Conservation (phyloP, 2,113 vertebrate species). For the Thermophis baileyi region DNA sequence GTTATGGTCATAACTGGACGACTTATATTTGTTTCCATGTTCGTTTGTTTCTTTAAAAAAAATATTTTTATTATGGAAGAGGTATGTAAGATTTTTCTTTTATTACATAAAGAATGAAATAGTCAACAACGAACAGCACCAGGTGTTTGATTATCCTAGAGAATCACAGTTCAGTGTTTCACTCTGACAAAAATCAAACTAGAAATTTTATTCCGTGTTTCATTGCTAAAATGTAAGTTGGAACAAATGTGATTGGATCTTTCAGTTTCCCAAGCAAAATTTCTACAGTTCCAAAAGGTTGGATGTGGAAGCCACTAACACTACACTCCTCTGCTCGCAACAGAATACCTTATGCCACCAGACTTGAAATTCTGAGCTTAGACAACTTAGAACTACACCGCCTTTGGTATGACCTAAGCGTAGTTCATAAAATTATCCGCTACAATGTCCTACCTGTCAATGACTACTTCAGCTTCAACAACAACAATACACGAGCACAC, state of each 20-base stretch:
- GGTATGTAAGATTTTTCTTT: neutral
- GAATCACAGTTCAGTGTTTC: neutral
- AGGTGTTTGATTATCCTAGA: neutral
- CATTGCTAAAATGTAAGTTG: conserved; percentile 1
- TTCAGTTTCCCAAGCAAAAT: neutral
- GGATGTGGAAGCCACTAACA: neutral
- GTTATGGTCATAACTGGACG: too few relatives aligned
- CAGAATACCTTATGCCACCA: too few relatives aligned
- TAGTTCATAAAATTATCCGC: too few relatives aligned
- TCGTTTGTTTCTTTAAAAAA: neutral
- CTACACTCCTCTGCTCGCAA: too few relatives aligned
- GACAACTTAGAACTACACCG: too few relatives aligned
- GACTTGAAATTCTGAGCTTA: too few relatives aligned
- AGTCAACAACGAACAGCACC: neutral
- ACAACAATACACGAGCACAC: too few relatives aligned
- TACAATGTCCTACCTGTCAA: too few relatives aligned
- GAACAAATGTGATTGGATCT: neutral
- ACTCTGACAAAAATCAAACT: neutral
- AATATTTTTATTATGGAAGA: neutral
- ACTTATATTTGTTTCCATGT: neutral
- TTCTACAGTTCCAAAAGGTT: neutral
- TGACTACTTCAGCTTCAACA: too few relatives aligned
- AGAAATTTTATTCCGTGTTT: neutral
- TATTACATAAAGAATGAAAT: neutral
- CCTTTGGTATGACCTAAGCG: too few relatives aligned